Conservation (phyloP, 92 coral and sea anemone species). For the Phymanthus crucifer region DNA sequence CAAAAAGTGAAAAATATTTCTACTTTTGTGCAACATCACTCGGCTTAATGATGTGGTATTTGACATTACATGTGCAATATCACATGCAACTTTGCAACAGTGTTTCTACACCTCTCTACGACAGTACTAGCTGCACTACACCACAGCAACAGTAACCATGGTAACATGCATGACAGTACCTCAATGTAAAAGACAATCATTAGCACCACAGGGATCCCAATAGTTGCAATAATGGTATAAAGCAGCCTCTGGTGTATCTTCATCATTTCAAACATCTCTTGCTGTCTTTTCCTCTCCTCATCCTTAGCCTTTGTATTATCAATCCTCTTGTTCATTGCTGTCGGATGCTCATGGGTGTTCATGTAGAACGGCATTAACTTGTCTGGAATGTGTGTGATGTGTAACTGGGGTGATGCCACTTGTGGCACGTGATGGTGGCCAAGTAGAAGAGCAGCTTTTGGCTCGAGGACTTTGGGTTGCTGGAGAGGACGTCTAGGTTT, state of each 20-base stretch:
- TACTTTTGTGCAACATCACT: too few species aligned
- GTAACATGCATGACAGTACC: conserved; percentile 31
- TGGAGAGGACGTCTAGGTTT: conserved; percentile 79
- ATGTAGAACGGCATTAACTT: conserved; percentile 86
- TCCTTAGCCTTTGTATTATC: conserved; percentile 72
- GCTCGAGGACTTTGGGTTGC: conserved; percentile 86
- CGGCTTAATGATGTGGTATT: too few species aligned
- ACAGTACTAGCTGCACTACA: too few species aligned
- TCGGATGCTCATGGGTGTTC: conserved; percentile 67
- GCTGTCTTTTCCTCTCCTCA: conserved; percentile 78
- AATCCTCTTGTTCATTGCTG: conserved; percentile 53
- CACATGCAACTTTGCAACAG: background rate
- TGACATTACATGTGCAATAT: background rate
- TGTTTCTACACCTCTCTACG: too few species aligned
- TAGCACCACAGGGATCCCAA: conserved; percentile 97
- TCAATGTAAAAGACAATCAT: conserved; percentile 86
- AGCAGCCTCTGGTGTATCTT: conserved; percentile 87
- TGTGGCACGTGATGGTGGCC: conserved; percentile 94
- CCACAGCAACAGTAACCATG: too few species aligned
- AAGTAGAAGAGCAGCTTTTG: conserved; percentile 82
- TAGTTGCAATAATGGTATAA: conserved; percentile 95
- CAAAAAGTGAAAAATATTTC: too few species aligned
- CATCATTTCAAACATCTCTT: conserved; percentile 96
- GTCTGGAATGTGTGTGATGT: conserved; percentile 76
- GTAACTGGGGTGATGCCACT: conserved; percentile 74